Base-by-base conservation (phyloP, 2,888 invertebrate genomes). In the Cylloceria caligata region DNA sequence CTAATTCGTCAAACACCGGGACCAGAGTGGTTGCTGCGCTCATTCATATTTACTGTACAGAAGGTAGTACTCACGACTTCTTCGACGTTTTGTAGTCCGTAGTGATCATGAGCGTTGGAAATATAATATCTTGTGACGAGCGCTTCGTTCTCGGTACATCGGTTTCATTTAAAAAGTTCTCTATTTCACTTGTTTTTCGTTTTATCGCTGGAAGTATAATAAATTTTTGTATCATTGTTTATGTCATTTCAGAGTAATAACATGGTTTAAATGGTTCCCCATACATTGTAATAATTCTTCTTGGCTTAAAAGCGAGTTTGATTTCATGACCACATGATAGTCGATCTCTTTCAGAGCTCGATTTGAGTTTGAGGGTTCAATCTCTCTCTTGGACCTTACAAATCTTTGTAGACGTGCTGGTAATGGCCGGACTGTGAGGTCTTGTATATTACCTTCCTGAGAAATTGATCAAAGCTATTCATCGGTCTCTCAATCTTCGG, bases 301-400 rank as follows among this genome's bases (percentile, higher is more conserved):
- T 49, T 49, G 47, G 9, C 42, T 67, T 1, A 16, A 19, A 3
- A 24, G 5, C 24, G 30, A 16, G n/a, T 42, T 4, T 13, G 64
- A 42, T 27, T 64, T 64, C 13, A 64, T 24, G n/a, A 64, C 27
- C n/a, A 64, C 64, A 24, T 64, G 64, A 5, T 21, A 13, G 13
- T 13, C 21, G 21, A 21, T 21, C 11, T 62, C 21, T 19, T 7
- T 4, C 21, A 39, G 13, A 2, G 42, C 27, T 64, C 6, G 24
- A 6, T 21, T 7, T 24, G 42, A 0, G 1, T 11, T 13, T 13
- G 24, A 24, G 3, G 1, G 1, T 42, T 42, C 27, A n/a, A 6
- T 7, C 11, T 42, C 24, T 4, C 27, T 39, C n/a, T n/a, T 64
- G 0, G 1, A 13, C 24, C 27, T 21, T n/a, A n/a, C 16, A 6